Conservation (phyloP, 2,888 invertebrate genomes). For the Tenthredo amoena region DNA sequence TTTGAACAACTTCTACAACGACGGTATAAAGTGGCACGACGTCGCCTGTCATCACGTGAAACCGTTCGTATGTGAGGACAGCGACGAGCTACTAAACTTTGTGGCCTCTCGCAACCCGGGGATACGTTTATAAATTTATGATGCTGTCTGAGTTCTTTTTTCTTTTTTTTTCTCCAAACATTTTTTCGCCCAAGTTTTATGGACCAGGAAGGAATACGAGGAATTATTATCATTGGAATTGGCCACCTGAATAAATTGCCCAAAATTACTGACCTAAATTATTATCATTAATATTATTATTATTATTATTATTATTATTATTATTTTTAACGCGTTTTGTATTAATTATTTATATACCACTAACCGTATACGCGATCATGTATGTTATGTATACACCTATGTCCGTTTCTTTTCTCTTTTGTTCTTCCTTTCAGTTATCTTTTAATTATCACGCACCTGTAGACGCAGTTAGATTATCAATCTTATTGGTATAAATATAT, state of each 20-base stretch:
- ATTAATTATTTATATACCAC: conserved; percentile 29
- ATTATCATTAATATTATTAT: background rate
- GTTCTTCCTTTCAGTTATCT: background rate
- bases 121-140: conserved; percentile 82
- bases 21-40: conserved; percentile 94
- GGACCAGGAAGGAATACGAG: background rate
- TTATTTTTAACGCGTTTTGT: background rate
- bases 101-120: conserved; percentile 94
- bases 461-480: background rate
- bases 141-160: background rate
- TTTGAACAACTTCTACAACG: conserved; percentile 95
- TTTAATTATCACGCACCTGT: background rate
- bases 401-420: background rate
- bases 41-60: conserved; percentile 95
- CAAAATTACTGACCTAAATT: conserved; percentile 37
- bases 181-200: background rate
- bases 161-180: background rate
- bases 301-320: conserved; percentile 14
- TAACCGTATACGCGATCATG: conserved; percentile 9
- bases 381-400: background rate
- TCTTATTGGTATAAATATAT: background rate
- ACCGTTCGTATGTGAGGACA: conserved; percentile 94
- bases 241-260: conserved; percentile 29
- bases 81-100: conserved; percentile 93
- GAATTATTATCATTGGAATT: background rate